Conservation (phyloP, 2,888 invertebrate species). For the Oxystoma pomonae region DNA sequence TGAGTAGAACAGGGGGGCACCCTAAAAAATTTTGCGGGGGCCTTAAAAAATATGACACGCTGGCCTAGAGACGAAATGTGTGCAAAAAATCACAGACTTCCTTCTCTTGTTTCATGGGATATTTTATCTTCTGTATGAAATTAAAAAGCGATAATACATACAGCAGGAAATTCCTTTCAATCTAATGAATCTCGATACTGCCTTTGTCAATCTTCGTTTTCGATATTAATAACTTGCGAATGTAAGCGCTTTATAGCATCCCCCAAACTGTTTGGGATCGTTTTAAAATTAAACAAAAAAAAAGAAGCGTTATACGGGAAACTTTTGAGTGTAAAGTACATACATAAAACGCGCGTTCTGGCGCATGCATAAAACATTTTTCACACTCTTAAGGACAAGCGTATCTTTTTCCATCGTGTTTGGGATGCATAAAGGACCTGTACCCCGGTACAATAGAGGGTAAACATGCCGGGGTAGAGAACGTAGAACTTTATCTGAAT, state of each 20-base stretch:
- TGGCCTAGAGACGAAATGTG: too few relatives aligned
- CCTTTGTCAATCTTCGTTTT: not conserved
- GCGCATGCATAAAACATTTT: constrained; percentile 16
- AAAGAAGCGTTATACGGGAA: not conserved
- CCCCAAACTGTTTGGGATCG: not conserved
- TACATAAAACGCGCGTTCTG: not conserved
- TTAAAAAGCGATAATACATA: not conserved
- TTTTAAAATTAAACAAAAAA: not conserved
- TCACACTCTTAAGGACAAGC: constrained; percentile 5
- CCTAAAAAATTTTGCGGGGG: too few relatives aligned
- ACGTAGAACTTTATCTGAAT: too few relatives aligned
- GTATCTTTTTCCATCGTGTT: not conserved
- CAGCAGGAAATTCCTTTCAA: not conserved
- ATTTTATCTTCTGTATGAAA: not conserved
- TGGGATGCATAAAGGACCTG: not conserved
- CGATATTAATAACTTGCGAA: not conserved
- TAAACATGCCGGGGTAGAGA: not conserved
- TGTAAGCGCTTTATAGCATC: not conserved
- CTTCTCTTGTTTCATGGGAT: too few relatives aligned
- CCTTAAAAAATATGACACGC: too few relatives aligned
- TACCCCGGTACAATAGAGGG: not conserved
- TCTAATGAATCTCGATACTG: not conserved
- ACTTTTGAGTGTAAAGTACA: not conserved
- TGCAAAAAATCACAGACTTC: too few relatives aligned
- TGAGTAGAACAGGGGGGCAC: too few relatives aligned